Percentiles rank a stretch among this genome's conserved stretches.
These are phyloP conservation scores for Shargacucullia verbasci DNA, from an alignment of 2,888 invertebrate genomes.

Conservation along the genomic window DNA sequence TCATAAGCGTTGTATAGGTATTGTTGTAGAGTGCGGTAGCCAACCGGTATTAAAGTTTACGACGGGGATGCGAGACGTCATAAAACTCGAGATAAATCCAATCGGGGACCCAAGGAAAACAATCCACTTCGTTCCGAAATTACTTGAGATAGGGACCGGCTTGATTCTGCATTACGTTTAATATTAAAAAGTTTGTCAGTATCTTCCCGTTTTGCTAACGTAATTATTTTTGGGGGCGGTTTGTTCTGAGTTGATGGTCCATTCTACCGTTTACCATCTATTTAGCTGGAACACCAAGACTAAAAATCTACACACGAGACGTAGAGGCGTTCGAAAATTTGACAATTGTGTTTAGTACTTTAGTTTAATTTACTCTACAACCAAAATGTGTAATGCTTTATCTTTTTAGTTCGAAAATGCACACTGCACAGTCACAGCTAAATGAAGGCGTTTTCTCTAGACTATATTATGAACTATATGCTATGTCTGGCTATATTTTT, in stretches of 20 bases:
- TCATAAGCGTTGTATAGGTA: slow-evolving; percentile 56
- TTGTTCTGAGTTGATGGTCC: background rate
- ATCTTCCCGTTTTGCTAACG: slow-evolving; percentile 8
- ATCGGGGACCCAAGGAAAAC: slow-evolving; percentile 85
- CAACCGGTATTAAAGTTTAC: slow-evolving; percentile 84
- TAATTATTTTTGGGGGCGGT: background rate
- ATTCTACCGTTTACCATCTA: background rate
- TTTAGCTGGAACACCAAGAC: too few relatives aligned
- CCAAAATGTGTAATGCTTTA: too few relatives aligned
- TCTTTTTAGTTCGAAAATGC: too few relatives aligned
- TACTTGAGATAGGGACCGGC: slow-evolving; percentile 67
- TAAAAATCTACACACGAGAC: too few relatives aligned
- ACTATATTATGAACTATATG: too few relatives aligned
- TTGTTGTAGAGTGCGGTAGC: slow-evolving; percentile 75
- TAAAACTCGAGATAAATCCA: slow-evolving; percentile 87
- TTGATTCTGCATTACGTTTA: slow-evolving; percentile 63
- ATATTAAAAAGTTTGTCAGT: slow-evolving; percentile 59
- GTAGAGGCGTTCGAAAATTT: too few relatives aligned
- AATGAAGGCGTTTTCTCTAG: too few relatives aligned
- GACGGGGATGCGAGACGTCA: slow-evolving; percentile 84
- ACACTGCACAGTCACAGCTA: too few relatives aligned
- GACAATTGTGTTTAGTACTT: too few relatives aligned
- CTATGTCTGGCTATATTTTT: too few relatives aligned
- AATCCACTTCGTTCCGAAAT: slow-evolving; percentile 82
- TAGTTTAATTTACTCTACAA: too few relatives aligned